Conservation (phyloP, 1,140 invertebrate species). For the Heliconius himera region DNA sequence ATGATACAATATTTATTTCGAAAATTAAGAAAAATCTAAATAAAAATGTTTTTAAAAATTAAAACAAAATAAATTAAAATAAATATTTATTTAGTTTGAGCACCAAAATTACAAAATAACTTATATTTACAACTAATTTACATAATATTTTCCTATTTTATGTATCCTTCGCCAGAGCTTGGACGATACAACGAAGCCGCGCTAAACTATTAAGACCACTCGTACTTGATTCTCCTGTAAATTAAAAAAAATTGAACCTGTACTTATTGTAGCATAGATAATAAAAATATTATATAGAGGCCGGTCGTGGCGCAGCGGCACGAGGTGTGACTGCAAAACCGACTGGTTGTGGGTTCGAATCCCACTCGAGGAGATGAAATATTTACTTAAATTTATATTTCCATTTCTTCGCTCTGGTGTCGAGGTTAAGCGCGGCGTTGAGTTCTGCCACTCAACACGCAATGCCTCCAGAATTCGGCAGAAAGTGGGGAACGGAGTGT, state of each 20-base stretch:
- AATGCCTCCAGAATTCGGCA: too few species aligned
- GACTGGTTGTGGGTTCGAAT: too few species aligned
- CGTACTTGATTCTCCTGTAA: conserved; percentile 52
- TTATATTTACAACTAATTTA: conserved; percentile 12
- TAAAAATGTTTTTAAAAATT: neutral
- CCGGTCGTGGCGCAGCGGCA: too few species aligned
- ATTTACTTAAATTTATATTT: too few species aligned
- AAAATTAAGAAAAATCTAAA: neutral
- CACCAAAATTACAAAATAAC: conserved; percentile 20
- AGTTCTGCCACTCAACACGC: too few species aligned
- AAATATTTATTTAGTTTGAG: conserved; percentile 40
- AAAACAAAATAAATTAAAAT: conserved; percentile 22
- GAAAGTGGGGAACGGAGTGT: too few species aligned
- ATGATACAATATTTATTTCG: too few species aligned
- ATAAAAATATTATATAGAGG: too few species aligned
- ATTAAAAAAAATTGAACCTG: neutral
- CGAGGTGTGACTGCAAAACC: too few species aligned
- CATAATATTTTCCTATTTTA: neutral
- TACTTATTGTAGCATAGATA: neutral
- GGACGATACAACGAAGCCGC: conserved; percentile 64
- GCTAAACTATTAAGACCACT: conserved; percentile 65
- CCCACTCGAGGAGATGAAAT: too few species aligned
- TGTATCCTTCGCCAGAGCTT: conserved; percentile 54
- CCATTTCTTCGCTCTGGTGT: too few species aligned
- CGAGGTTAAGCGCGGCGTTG: too few species aligned